A percentile compares a stretch with the other conserved stretches of the same genome.
Evolutionary conservation across 2,113 vertebrate genomes (phyloP).

Genomic region (Platichthys flesus): DNA sequence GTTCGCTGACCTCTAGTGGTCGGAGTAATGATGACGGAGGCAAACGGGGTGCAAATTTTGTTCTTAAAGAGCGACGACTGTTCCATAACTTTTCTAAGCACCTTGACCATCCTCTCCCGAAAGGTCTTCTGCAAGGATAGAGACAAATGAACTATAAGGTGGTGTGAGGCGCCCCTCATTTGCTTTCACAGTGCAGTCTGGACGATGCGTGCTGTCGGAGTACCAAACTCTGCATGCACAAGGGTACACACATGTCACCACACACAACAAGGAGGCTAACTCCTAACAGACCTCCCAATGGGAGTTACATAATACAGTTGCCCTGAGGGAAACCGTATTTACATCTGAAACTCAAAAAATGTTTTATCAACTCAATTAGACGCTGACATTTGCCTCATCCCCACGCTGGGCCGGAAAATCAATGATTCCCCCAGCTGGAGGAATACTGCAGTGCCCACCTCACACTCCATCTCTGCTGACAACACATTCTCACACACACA

Average conservation of each 20-base stretch:
- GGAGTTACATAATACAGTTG: constrained; percentile 55
- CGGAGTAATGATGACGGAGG: neutral
- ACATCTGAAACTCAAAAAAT: constrained; percentile 76
- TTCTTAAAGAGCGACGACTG: neutral
- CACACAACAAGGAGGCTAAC: constrained; percentile 36
- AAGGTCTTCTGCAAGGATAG: no score
- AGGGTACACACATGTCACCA: constrained; percentile 29
- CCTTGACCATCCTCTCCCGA: no score
- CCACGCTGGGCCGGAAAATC: constrained; percentile 73
- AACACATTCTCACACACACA: constrained; percentile 43
- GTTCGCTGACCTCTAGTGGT: constrained; percentile 6
- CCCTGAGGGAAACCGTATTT: constrained; percentile 69
- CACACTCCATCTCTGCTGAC: constrained; percentile 61
- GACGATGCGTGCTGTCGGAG: constrained; percentile 14
- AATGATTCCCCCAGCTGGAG: constrained; percentile 71
- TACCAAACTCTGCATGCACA: constrained; percentile 21
- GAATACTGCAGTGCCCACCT: constrained; percentile 75
- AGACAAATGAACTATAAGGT: neutral
- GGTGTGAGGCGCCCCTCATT: constrained; percentile 10
- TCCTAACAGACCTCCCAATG: constrained; percentile 48
- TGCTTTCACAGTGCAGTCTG: neutral
- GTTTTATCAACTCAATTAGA: constrained; percentile 84
- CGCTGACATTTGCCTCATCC: constrained; percentile 79
- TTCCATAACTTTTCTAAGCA: neutral
- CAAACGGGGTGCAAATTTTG: neutral